Evolutionary conservation across 2,797 vertebrate species (phyloP), one percentile per base, ranked within the genome.

Genomic region (Mormyrops boulengeri): DNA sequence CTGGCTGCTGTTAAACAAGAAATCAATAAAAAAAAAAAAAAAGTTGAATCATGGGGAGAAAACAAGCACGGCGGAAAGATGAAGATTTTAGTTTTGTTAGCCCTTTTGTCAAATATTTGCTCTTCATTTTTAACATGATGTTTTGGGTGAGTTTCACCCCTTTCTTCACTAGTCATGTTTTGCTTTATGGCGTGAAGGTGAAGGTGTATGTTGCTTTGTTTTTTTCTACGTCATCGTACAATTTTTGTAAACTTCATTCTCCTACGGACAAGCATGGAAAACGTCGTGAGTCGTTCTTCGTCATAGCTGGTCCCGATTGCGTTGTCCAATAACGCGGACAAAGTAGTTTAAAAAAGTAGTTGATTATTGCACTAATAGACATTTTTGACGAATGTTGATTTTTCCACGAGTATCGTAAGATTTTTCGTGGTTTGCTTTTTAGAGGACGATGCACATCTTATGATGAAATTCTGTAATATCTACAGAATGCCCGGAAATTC

Each of bases 41-140:
- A 17, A 73, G 34, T 47, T 82, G 41, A 47, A 92, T 89, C 91
- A 97, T 97, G 96, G 93, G 92, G 77, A 92, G 91, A 91, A 91
- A 93, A 92, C 91, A 91, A 49, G 92, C 91, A 89, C 89, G 90
- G 11, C 55, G 41, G 1, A 47, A 26, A 4, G 93, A 93, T 52
- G 93, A 96, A 19, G 95, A 97, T 52, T 97, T 95, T 93, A 95
- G 95, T 2, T 97, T 96, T 91, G 96, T 98, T 92, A 98, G 95
- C 52, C 96, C 96, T 0, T 91, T 96, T 89, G 97, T 98, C 88
- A 98, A 99, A 92, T 98, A 98, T 91, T 95, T 98, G 17, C 96
- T 99, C 2, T 98, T 98, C 93, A 87, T 97, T 86, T 99, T 98
- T 93, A 98, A 98, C 92, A 94, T 96, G 90, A 91, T 98, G 49